These are phyloP conservation scores for Gambelia wislizenii DNA, from an alignment of 2,797 vertebrate genomes.

Conservation along the genomic window DNA sequence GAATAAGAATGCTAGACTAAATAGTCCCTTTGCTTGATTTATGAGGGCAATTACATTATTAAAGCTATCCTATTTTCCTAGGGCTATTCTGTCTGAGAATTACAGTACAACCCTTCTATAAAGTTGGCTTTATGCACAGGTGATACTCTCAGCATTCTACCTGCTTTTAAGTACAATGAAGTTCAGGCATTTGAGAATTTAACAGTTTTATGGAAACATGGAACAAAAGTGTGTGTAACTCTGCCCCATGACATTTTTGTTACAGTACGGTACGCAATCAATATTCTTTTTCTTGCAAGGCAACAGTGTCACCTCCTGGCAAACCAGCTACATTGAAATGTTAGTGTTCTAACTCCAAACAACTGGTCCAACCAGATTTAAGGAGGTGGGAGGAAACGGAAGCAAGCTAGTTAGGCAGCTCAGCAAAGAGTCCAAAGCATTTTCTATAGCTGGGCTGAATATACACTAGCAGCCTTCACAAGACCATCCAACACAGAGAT, in stretches of 20 bases:
- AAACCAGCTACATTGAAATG: neutral
- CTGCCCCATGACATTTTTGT: neutral
- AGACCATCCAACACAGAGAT: neutral
- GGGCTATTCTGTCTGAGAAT: neutral
- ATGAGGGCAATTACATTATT: neutral
- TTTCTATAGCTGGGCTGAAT: neutral
- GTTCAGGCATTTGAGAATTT: neutral
- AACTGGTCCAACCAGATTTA: neutral
- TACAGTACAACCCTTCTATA: neutral
- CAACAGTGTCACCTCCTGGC: conserved; percentile 80
- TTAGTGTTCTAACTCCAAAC: neutral
- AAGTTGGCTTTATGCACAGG: neutral
- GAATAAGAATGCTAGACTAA: neutral
- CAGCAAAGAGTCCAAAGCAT: neutral
- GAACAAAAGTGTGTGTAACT: neutral
- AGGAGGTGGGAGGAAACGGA: neutral
- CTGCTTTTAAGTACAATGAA: neutral
- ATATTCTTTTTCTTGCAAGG: conserved; percentile 10
- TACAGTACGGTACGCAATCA: neutral
- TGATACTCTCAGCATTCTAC: accelerated
- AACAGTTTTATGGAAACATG: conserved; percentile 14
- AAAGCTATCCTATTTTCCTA: too few relatives aligned
- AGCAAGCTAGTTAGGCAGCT: neutral
- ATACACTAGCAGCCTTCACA: neutral
- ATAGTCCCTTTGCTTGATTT: too few relatives aligned